A percentile compares a stretch with the other conserved stretches of the same genome.
Evolutionary conservation across 2,888 invertebrate genomes (phyloP).

Genomic region (Polia nebulosa): DNA sequence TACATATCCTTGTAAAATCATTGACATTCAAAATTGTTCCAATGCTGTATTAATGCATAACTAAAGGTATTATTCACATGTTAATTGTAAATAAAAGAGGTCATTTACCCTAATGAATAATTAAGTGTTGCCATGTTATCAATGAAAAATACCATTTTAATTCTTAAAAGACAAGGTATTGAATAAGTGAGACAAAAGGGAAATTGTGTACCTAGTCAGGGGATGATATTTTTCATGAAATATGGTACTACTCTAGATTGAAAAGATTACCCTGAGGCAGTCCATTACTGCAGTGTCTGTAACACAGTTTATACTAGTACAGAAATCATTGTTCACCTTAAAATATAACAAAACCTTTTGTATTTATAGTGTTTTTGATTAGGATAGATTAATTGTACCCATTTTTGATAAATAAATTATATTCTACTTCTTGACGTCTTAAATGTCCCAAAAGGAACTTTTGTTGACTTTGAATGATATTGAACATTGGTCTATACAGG

Average conservation of each 20-base stretch:
- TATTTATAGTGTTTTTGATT: no score
- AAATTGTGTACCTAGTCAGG: background rate
- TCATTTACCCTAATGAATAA: constrained; percentile 50
- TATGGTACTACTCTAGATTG: background rate
- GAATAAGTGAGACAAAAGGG: background rate
- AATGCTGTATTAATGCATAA: constrained; percentile 10
- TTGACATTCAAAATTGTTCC: background rate
- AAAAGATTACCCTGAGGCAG: background rate
- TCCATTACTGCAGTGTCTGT: no score
- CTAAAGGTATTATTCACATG: constrained; percentile 17
- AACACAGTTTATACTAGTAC: no score
- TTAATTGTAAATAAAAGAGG: constrained; percentile 32
- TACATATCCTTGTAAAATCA: background rate
- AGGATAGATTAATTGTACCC: no score
- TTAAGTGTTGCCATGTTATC: constrained; percentile 16
- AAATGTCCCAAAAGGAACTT: no score
- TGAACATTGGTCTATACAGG: background rate
- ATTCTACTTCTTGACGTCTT: no score
- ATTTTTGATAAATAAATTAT: no score
- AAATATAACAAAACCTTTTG: no score
- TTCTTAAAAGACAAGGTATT: background rate
- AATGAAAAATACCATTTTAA: background rate
- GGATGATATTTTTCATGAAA: background rate
- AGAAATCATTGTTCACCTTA: no score
- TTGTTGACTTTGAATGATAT: background rate